Percentiles rank a stretch among this genome's conserved stretches.
Evolutionary conservation across 2,113 vertebrate genomes (phyloP).

Genomic region (Rhinopomastus cyanomelas): DNA sequence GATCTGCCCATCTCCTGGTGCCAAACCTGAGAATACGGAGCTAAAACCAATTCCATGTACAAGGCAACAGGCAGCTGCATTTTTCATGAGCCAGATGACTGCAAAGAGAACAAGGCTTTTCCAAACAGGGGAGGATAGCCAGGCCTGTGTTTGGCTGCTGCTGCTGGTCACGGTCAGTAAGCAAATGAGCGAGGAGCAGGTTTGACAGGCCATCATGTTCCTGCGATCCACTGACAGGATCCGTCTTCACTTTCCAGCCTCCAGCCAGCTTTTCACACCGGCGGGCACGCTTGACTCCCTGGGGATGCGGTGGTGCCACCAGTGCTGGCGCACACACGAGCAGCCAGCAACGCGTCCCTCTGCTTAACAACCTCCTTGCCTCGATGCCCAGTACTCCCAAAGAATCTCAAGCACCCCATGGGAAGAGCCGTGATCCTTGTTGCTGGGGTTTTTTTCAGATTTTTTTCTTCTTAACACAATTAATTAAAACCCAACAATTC

Average conservation of each 20-base stretch:
- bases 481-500: background rate
- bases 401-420: accelerated
- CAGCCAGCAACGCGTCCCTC: background rate
- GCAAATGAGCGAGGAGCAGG: background rate
- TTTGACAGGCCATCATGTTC: conserved; percentile 38
- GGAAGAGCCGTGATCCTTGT: background rate
- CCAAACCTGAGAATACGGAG: conserved; percentile 9
- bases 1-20: background rate
- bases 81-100: conserved; percentile 66
- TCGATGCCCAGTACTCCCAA: accelerated
- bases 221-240: background rate
- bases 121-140: background rate
- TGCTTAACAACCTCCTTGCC: background rate
- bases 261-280: conserved; percentile 38
- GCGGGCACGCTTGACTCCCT: background rate
- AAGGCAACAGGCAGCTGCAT: background rate
- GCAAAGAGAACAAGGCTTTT: conserved; percentile 25
- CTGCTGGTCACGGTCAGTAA: background rate
- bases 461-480: background rate
- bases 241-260: background rate
- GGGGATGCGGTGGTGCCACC: background rate
- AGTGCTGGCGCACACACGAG: background rate
- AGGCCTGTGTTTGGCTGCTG: background rate
- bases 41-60: conserved; percentile 67
- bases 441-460: background rate